These are phyloP conservation scores for Parasteatoda tepidariorum DNA, from an alignment of 1,140 invertebrate genomes.

Conservation along the genomic window DNA sequence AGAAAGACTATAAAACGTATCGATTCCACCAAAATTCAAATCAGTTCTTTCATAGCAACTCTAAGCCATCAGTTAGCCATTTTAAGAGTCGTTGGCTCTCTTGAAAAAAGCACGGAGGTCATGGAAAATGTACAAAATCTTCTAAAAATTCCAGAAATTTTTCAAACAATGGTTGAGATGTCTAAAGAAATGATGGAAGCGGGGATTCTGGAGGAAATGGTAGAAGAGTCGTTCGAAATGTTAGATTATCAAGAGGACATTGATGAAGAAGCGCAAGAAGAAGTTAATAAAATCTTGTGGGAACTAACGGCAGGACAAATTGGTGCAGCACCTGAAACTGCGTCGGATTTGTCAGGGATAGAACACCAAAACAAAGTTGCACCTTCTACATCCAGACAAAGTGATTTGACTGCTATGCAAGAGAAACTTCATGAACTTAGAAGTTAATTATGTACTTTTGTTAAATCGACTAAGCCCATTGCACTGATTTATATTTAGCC, in stretches of 20 bases:
- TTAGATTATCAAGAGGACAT: conserved; percentile 91
- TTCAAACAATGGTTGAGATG: conserved; percentile 95
- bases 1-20: conserved; percentile 91
- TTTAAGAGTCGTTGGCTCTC: conserved; percentile 87
- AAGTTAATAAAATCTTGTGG: conserved; percentile 96
- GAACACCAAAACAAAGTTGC: conserved; percentile 61
- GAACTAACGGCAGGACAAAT: conserved; percentile 93
- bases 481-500: too few relatives aligned
- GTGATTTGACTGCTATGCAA: conserved; percentile 87
- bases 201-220: conserved; percentile 98
- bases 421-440: conserved; percentile 73
- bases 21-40: conserved; percentile 93
- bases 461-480: too few relatives aligned
- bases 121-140: conserved; percentile 97
- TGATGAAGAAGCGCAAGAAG: conserved; percentile 90
- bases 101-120: conserved; percentile 93
- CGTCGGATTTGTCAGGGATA: conserved; percentile 69
- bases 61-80: conserved; percentile 97
- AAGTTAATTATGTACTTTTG: too few relatives aligned
- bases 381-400: conserved; percentile 77
- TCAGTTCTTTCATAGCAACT: conserved; percentile 95
- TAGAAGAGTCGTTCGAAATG: conserved; percentile 95
- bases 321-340: conserved; percentile 84
- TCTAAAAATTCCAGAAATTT: conserved; percentile 90
- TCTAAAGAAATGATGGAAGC: conserved; percentile 99